These are phyloP conservation scores for Sciurus carolinensis DNA, from an alignment of 2,797 vertebrate genomes.

Conservation along the genomic window DNA sequence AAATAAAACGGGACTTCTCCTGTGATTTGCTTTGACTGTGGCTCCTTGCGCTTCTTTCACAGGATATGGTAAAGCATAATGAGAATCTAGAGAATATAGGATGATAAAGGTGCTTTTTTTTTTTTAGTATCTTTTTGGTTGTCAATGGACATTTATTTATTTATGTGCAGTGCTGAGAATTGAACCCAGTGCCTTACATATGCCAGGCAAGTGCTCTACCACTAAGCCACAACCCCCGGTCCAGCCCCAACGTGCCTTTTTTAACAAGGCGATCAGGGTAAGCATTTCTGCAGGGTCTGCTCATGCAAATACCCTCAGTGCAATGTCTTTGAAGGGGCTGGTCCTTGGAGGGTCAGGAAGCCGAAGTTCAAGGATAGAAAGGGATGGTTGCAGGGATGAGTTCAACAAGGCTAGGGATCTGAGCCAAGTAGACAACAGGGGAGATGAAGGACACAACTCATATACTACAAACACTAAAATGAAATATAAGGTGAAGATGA, in stretches of 20 bases:
- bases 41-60: no score
- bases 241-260: not conserved
- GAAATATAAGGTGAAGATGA: not conserved
- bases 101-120: not conserved
- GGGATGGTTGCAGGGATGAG: not conserved
- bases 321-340: not conserved
- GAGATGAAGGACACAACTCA: not conserved
- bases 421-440: not conserved
- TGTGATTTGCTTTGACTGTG: no score
- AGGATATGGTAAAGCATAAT: not conserved
- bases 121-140: no score
- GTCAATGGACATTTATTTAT: no score
- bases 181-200: no score
- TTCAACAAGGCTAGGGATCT: not conserved
- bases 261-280: not conserved
- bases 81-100: not conserved
- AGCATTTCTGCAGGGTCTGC: not conserved
- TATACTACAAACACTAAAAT: not conserved
- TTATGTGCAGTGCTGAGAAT: no score
- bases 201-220: no score
- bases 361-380: not conserved
- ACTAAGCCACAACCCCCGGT: no score
- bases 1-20: no score
- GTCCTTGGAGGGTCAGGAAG: no score
- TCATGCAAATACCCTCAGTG: not conserved